A percentile compares a stretch with the other conserved stretches of the same genome.
Conservation (phyloP, 1,140 invertebrate genomes). For the Tetramorium alpestre region DNA sequence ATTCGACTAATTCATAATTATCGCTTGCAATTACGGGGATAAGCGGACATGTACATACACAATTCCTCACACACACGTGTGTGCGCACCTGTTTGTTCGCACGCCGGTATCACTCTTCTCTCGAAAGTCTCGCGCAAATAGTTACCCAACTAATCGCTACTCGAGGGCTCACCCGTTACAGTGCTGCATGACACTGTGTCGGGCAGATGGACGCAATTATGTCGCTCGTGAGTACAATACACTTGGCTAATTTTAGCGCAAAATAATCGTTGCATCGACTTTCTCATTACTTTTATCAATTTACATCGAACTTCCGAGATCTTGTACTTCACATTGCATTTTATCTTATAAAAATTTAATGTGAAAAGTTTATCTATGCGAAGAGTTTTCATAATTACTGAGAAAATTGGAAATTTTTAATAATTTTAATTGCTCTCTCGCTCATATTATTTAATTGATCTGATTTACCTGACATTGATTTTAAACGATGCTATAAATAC, state of each 20-base stretch:
- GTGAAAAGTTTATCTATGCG: not conserved
- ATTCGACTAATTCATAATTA: conserved; percentile 64
- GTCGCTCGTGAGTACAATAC: conserved; percentile 7
- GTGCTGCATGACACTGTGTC: conserved; percentile 9
- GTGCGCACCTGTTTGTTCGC: conserved; percentile 37
- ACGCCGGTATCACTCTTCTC: conserved; percentile 36
- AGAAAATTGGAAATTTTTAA: not conserved
- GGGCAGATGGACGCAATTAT: conserved; percentile 53
- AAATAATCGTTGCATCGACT: conserved; percentile 9
- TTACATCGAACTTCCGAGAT: not conserved
- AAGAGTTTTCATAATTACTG: too few relatives aligned
- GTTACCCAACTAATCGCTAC: conserved; percentile 41
- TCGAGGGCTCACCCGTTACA: conserved; percentile 25
- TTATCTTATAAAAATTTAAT: not conserved
- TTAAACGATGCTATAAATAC: not conserved
- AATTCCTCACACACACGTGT: not conserved
- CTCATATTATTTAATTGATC: not conserved
- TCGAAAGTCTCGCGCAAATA: conserved; percentile 59
- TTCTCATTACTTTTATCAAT: not conserved
- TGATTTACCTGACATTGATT: too few relatives aligned
- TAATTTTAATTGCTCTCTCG: not conserved
- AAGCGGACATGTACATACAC: conserved; percentile 11
- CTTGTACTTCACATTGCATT: not conserved
- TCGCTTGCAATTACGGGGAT: conserved; percentile 61
- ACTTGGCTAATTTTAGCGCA: conserved; percentile 36